Evolutionary conservation across 2,888 invertebrate species (phyloP), one percentile per base, ranked within the genome.

Genomic region (Doris montereyensis): DNA sequence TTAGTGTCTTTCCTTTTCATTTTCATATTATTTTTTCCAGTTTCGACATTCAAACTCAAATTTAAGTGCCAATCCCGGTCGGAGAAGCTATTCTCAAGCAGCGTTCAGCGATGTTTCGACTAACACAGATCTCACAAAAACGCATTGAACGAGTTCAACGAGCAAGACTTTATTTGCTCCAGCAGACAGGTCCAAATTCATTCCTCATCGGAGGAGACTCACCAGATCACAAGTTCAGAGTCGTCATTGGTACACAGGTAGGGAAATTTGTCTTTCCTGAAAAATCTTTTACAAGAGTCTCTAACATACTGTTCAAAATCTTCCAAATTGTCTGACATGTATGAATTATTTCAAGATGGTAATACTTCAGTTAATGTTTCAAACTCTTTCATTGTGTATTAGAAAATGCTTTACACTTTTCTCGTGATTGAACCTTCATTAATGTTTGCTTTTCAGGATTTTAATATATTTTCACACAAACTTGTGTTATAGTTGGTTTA

Each of bases 191-290:
- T 68, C 92, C 92, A 32, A 91, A 92, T 86, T 92, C 92, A 28
- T 92, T 92, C 85, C 88, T 91, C 35, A 91, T 92, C 74, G 91
- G 90, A 1, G 92, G 92, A 32, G 92, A 92, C 83, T 91, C 91
- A 5, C 92, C 92, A 17, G 90, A 90, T 77, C 91, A 92, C 85
- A 92, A 92, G 84, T 92, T 91, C 85, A 88, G 89, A 78, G 92
- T 92, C 77, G 91, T 92, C 83, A 92, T 92, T 83, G 92, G 92
- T 35, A 91, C 92, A 41, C 92, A 92, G 91, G 92, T 92, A 82
- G 28, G 60, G 35, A 13, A 13, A 24, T 21, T 21, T n/a, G 26
- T 41, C 24, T n/a, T 17, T 73, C 57, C n/a, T n/a, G n/a, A n/a
- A n/a, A n/a, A n/a, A n/a, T n/a, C n/a, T n/a, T n/a, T n/a, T n/a